Evolutionary conservation across 1,140 invertebrate genomes (phyloP).

Genomic region (Solenopsis invicta): DNA sequence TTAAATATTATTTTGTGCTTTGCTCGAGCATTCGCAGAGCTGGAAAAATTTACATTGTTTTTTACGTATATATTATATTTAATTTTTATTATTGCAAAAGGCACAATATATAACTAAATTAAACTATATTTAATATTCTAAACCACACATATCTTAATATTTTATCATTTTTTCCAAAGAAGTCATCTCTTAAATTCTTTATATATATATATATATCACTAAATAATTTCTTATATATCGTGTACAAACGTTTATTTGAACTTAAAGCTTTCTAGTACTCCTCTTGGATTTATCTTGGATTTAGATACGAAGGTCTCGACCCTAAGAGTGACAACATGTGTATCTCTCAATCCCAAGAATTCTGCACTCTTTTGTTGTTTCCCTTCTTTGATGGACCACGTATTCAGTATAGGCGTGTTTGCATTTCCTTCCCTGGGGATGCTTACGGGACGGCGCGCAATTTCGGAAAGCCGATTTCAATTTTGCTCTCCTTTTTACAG

Average conservation of each 20-base stretch:
- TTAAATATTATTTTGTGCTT: too few species aligned
- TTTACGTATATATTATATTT: too few species aligned
- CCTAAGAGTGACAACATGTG: slow-evolving; percentile 78
- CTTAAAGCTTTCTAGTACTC: background rate
- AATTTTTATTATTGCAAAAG: background rate
- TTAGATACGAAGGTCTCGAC: slow-evolving; percentile 78
- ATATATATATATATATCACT: background rate
- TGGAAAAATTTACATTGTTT: too few species aligned
- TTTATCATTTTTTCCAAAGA: background rate
- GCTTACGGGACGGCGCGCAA: slow-evolving; percentile 78
- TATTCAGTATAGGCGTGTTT: slow-evolving; percentile 79
- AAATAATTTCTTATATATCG: background rate
- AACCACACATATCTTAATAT: background rate
- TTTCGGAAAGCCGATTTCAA: slow-evolving; percentile 87
- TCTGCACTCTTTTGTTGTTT: slow-evolving; percentile 57
- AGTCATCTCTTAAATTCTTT: background rate
- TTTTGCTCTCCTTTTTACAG: slow-evolving; percentile 83
- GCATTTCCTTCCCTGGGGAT: slow-evolving; percentile 82
- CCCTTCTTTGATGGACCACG: slow-evolving; percentile 67
- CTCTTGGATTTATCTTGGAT: slow-evolving; percentile 74
- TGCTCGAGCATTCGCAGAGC: too few species aligned
- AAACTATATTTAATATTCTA: background rate
- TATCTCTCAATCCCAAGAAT: slow-evolving; percentile 17
- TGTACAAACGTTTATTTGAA: background rate
- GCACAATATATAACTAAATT: background rate